Base-by-base conservation (phyloP, 2,888 invertebrate species). In the Pterostichus madidus region DNA sequence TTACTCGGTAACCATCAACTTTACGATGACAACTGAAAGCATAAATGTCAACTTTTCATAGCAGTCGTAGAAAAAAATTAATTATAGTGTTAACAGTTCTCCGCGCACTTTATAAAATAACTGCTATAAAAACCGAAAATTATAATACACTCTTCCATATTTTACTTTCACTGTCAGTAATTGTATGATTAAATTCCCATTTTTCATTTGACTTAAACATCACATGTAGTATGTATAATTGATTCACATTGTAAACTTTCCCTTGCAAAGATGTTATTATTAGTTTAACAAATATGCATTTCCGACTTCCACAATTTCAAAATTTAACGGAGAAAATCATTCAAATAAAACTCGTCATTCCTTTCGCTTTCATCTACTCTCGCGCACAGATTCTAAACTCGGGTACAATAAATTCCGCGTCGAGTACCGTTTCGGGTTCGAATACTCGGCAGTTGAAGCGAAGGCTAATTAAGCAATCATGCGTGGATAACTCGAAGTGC, bases 101-200 rank as follows among this genome's bases (percentile, higher is more conserved):
- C 11, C 13, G 59, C 59, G 5, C 13, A 10, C 24, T 59, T 24
- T 11, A 59, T 7, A 59, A 59, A 59, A 8, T 59, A 59, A 15
- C 59, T 8, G 59, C 11, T 59, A 15, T 59, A 59, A 59, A 59
- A 59, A 59, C 31, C 59, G 59, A 59, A 59, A 59, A 59, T 73
- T 46, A n/a, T n/a, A 24, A 11, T 39, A 35, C 13, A 17, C 32
- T 17, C 59, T 59, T 31, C 17, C 53, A 56, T 56, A 56, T 56
- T 61, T 35, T 44, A 71, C 68, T 71, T 71, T 71, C 68, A 44
- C 68, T 71, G 11, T 13, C 10, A n/a, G 64, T 39, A 64, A 64
- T 64, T 64, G 64, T 35, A 64, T 64, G 32, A 64, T 64, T 64
- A 64, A 71, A 71, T 71, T 71, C 68, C 2, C 44, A 71, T 71